Evolutionary conservation across 2,797 vertebrate species (phyloP).

Genomic region (Channa striata): DNA sequence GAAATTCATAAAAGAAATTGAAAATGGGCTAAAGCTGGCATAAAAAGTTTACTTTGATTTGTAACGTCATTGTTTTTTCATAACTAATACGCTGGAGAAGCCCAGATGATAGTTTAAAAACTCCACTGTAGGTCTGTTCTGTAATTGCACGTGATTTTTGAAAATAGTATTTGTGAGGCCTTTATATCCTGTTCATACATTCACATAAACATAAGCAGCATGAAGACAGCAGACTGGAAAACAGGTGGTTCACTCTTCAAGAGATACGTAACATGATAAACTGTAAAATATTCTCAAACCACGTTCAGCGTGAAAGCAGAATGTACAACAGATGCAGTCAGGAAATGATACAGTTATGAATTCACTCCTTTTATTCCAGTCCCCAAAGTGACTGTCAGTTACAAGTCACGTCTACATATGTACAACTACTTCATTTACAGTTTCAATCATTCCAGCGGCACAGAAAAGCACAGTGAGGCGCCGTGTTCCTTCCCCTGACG

Average conservation of each 20-base stretch:
- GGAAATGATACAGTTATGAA: neutral
- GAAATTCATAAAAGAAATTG: neutral
- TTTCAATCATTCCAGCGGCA: constrained; percentile 12
- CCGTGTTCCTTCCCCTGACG: constrained; percentile 21
- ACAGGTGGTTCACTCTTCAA: neutral
- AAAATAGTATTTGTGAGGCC: neutral
- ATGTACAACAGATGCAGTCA: neutral
- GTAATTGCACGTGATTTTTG: neutral
- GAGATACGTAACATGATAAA: too few relatives aligned
- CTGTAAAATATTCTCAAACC: constrained; percentile 1
- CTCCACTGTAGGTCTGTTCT: neutral
- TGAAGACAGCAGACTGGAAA: neutral
- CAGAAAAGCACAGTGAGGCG: neutral
- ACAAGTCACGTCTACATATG: constrained; percentile 1
- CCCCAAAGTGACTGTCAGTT: neutral
- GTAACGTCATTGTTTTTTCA: neutral
- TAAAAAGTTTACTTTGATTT: neutral
- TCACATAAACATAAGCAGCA: neutral
- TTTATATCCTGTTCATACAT: neutral
- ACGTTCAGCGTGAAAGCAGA: constrained; percentile 2
- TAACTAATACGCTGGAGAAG: too few relatives aligned
- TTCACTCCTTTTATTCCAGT: constrained; percentile 33
- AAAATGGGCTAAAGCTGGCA: neutral
- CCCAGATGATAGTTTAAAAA: neutral
- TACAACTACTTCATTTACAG: constrained; percentile 3